phyloP scores from a whole-genome alignment of 2,113 vertebrate genomes.

The Vulpes vulpes region DNA sequence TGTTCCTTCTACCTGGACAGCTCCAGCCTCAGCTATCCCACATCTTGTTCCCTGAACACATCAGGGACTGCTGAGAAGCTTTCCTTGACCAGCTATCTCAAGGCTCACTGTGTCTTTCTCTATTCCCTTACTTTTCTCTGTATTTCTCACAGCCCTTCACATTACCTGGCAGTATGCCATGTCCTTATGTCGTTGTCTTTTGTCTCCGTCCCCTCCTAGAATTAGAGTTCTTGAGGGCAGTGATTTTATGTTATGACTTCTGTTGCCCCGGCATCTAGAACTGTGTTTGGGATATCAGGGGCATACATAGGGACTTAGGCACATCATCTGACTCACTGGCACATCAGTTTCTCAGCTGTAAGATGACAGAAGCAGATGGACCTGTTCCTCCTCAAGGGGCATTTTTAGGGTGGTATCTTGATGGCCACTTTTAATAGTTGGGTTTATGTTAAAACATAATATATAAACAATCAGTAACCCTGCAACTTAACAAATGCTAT shows the following conservation, averaged over 20 bases:
- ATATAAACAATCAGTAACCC: not conserved
- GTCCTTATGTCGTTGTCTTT: not conserved
- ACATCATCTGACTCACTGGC: not conserved
- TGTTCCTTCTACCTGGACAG: not conserved
- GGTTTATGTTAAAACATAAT: not conserved
- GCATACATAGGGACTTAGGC: not conserved
- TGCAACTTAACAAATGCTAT: not conserved
- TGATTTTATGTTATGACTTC: not conserved
- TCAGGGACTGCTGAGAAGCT: accelerated
- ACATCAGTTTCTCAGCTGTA: not conserved
- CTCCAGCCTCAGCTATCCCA: not conserved
- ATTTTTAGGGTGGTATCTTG: not conserved
- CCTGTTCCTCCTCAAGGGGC: not conserved
- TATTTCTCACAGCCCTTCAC: not conserved
- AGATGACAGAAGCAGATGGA: not conserved
- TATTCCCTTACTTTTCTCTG: not conserved
- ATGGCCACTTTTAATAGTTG: not conserved
- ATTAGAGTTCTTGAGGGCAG: not conserved
- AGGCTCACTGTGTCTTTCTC: not conserved
- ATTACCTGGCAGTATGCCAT: not conserved
- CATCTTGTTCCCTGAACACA: not conserved
- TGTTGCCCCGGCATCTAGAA: not conserved
- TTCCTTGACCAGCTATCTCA: not conserved
- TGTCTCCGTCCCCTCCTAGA: not conserved
- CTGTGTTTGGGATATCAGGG: not conserved